These are phyloP conservation scores for Scaptodrosophila latifasciaeformis DNA, from an alignment of 2,888 invertebrate species.

Conservation along the genomic window DNA sequence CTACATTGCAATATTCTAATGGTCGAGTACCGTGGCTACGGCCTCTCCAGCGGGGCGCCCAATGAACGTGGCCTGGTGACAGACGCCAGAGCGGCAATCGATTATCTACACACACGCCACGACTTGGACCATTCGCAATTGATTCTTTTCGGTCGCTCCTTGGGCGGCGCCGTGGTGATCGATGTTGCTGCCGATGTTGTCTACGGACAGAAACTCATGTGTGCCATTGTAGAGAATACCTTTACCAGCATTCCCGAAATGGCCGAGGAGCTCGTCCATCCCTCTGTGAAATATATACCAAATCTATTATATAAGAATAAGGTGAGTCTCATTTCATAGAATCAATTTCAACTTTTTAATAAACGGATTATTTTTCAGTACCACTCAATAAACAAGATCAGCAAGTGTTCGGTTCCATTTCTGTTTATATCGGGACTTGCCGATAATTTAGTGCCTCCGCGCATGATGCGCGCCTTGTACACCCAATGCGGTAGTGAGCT, in stretches of 20 bases:
- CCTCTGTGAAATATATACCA: conserved; percentile 85
- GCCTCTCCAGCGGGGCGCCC: conserved; percentile 91
- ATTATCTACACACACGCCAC: conserved; percentile 86
- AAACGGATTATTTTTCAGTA: conserved; percentile 77
- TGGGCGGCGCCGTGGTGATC: conserved; percentile 94
- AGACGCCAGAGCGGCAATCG: conserved; percentile 91
- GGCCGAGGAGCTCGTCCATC: conserved; percentile 83
- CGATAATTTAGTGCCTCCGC: conserved; percentile 91
- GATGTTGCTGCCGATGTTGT: conserved; percentile 87
- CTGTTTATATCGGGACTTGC: conserved; percentile 91
- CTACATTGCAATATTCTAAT: conserved; percentile 90
- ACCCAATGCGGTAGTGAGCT: conserved; percentile 83
- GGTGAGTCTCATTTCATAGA: conserved; percentile 76
- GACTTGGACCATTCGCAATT: conserved; percentile 91
- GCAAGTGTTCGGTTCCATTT: conserved; percentile 83
- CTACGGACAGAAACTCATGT: conserved; percentile 87
- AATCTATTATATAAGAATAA: conserved; percentile 92
- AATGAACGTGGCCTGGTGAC: conserved; percentile 90
- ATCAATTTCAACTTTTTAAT: neutral
- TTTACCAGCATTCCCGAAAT: conserved; percentile 96
- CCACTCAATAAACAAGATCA: conserved; percentile 84
- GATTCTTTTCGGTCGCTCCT: conserved; percentile 89
- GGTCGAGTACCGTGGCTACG: conserved; percentile 97
- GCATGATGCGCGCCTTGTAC: conserved; percentile 90
- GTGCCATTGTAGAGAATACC: conserved; percentile 93